phyloP scores from a whole-genome alignment of 2,888 invertebrate species.

The Leptopilina drosophilae region DNA sequence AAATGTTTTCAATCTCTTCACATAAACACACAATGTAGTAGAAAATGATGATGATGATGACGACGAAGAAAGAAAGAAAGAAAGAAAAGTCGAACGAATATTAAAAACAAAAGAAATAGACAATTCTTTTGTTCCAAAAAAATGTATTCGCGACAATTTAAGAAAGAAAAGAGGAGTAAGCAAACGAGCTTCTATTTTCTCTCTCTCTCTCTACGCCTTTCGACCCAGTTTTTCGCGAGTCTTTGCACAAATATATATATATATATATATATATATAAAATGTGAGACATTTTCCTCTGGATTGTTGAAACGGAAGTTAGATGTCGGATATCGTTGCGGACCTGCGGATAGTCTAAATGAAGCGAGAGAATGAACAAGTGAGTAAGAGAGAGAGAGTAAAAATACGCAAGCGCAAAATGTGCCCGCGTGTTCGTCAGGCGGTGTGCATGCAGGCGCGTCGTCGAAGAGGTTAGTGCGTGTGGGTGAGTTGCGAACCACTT shows the following conservation, averaged over 20 bases:
- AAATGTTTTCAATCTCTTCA: no score
- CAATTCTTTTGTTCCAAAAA: neutral
- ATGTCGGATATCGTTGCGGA: constrained; percentile 68
- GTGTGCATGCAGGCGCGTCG: constrained; percentile 46
- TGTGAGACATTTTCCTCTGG: constrained; percentile 54
- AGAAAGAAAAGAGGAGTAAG: constrained; percentile 9
- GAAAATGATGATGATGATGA: neutral
- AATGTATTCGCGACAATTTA: constrained; percentile 9
- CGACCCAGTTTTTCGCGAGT: constrained; percentile 54
- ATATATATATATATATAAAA: neutral
- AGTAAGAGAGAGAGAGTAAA: neutral
- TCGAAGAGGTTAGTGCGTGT: constrained; percentile 48
- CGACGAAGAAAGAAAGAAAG: no score
- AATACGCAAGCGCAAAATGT: constrained; percentile 21
- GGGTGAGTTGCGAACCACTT: constrained; percentile 68
- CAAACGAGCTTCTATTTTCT: constrained; percentile 22
- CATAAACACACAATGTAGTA: neutral
- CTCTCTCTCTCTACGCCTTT: constrained; percentile 48
- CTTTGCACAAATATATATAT: neutral
- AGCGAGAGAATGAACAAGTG: constrained; percentile 55
- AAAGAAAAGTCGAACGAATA: no score
- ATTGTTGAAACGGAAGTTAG: constrained; percentile 67
- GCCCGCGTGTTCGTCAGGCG: constrained; percentile 44
- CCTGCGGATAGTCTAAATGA: constrained; percentile 66
- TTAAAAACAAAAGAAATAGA: neutral